Evolutionary conservation across 1,140 invertebrate genomes (phyloP), one percentile per base, ranked within the genome.

Genomic region (Aphelinus atriplicis): DNA sequence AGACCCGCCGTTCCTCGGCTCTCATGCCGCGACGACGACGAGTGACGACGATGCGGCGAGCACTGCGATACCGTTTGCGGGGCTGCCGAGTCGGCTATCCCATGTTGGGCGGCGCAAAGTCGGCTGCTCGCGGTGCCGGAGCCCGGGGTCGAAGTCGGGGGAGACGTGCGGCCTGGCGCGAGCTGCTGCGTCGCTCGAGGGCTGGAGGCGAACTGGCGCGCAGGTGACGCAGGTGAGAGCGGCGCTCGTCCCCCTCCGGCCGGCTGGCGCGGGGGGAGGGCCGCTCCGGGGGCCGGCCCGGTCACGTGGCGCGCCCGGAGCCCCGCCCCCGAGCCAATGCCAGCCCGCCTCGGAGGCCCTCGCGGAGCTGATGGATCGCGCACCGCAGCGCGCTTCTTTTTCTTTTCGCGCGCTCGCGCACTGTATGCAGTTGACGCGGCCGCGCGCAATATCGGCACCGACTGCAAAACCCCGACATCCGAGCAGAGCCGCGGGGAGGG

Each of bases 351-450:
- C 66, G 53, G 45, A 77, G 79, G 86, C 26, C 26, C 26, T 26
- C 26, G 86, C 82, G 86, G 84, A 67, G 80, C 76, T 81, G 79
- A 53, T 9, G 56, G 63, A 88, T 88, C 71, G 67, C 47, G 68
- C 68, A 26, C 62, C 77, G 77, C 76, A 78, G 77, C 80, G 78
- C 80, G 77, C 80, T 83, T 84, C 81, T 80, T 78, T 80, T 86
- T 81, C 80, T 86, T 87, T 87, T 87, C 87, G 87, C 86, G 87
- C 80, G 80, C 84, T 81, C 82, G 82, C 73, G 26, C 26, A 26
- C 26, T 26, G 26, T 26, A 26, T 86, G 85, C 84, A 87, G 86
- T 88, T 88, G 86, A 87, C 86, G 86, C 84, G 86, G 26, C 26
- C 65, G 73, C 73, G 72, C 62, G 65, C 70, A 79, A 77, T 79